phyloP scores from a whole-genome alignment of 2,113 vertebrate genomes.

The Neopipo cinnamomea region DNA sequence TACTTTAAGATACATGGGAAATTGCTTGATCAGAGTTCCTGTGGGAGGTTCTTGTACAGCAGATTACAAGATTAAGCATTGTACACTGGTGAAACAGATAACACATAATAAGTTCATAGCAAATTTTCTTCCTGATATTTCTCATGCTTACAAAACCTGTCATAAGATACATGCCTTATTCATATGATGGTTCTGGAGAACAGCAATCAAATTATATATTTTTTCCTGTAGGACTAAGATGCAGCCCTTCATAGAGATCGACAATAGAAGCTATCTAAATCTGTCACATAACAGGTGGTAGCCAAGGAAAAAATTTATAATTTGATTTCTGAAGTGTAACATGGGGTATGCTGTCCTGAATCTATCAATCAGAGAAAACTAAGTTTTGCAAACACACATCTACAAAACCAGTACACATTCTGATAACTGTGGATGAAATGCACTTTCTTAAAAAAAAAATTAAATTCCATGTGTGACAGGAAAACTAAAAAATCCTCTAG shows the following conservation, averaged over 20 bases:
- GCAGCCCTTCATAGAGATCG: background rate
- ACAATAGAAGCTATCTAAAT: background rate
- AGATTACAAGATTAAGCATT: background rate
- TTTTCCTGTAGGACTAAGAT: background rate
- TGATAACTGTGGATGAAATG: background rate
- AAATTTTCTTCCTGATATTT: constrained; percentile 4
- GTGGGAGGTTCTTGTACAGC: background rate
- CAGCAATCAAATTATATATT: background rate
- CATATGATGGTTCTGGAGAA: background rate
- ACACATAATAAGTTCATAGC: background rate
- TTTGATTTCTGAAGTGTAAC: background rate
- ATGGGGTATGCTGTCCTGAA: background rate
- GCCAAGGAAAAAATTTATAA: background rate
- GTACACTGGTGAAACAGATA: background rate
- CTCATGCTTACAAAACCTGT: background rate
- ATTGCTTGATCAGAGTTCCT: background rate
- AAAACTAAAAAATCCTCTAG: background rate
- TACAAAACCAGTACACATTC: background rate
- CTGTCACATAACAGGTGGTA: background rate
- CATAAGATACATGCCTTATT: background rate
- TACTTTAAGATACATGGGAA: background rate
- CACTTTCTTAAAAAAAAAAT: background rate
- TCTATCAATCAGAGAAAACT: background rate
- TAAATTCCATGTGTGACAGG: background rate
- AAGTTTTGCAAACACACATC: background rate